phyloP scores from a whole-genome alignment of 2,113 vertebrate species.

The Hyla sarda region DNA sequence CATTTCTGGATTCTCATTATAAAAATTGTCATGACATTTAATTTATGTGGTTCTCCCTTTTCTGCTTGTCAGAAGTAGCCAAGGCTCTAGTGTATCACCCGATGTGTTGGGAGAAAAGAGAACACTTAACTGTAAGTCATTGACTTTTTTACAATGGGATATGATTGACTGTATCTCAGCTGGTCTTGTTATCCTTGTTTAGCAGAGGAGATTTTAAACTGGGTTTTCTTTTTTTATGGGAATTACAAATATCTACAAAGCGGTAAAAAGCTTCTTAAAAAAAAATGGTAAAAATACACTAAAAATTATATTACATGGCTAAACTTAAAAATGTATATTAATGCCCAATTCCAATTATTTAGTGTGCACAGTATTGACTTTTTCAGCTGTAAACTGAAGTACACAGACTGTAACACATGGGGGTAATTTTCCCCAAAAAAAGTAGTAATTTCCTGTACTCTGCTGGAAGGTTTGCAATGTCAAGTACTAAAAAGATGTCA shows the following conservation, averaged over 20 bases:
- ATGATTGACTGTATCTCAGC: constrained; percentile 43
- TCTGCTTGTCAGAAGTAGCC: constrained; percentile 43
- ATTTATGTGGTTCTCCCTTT: constrained; percentile 46
- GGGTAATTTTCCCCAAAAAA: too few species aligned
- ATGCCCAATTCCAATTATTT: too few species aligned
- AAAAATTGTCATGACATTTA: constrained; percentile 52
- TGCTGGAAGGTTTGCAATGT: too few species aligned
- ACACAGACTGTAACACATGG: too few species aligned
- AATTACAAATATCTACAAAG: background rate
- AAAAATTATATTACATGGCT: background rate
- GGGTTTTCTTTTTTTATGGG: constrained; percentile 33
- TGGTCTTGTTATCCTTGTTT: constrained; percentile 51
- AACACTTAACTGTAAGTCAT: constrained; percentile 45
- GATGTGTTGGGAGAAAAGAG: constrained; percentile 38
- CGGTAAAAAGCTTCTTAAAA: background rate
- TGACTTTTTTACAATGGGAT: constrained; percentile 51
- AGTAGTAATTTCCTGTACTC: too few species aligned
- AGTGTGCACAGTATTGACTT: background rate
- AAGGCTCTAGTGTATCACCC: constrained; percentile 37
- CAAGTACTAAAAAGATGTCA: too few species aligned
- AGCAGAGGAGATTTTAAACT: constrained; percentile 31
- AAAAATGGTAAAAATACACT: background rate
- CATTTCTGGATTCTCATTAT: constrained; percentile 55
- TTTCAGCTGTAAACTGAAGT: background rate
- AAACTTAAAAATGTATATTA: background rate